Percentiles rank a stretch among this genome's conserved stretches.
Evolutionary conservation across 2,113 vertebrate species (phyloP).

Genomic region (Eidolon helvum): DNA sequence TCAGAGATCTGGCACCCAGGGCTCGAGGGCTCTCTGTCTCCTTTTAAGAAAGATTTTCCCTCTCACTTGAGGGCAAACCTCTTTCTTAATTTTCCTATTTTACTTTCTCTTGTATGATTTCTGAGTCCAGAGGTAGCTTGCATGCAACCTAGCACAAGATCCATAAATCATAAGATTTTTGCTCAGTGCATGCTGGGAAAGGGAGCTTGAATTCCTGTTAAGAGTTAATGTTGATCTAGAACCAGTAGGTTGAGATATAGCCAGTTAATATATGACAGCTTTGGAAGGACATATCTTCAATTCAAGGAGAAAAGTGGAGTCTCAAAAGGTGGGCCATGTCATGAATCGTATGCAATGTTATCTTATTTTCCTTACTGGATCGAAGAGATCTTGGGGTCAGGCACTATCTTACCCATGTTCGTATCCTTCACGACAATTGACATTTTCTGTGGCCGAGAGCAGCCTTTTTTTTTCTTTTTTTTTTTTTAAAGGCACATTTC

Average conservation of each 20-base stretch:
- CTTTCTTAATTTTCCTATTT: background rate
- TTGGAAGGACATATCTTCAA: background rate
- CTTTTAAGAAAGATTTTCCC: background rate
- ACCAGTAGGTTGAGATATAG: background rate
- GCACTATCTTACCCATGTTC: background rate
- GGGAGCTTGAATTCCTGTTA: background rate
- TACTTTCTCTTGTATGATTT: conserved; percentile 29
- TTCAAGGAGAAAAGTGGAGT: conserved; percentile 19
- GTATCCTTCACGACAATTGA: background rate
- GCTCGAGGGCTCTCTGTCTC: background rate
- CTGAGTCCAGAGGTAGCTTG: background rate
- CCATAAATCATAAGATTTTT: conserved; percentile 25
- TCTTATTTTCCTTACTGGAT: background rate
- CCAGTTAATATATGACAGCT: background rate
- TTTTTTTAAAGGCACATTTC: background rate
- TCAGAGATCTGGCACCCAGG: background rate
- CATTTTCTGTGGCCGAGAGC: background rate
- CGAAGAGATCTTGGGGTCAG: background rate
- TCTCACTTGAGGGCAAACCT: background rate
- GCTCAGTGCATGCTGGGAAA: background rate
- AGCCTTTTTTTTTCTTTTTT: background rate
- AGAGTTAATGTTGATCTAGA: conserved; percentile 43
- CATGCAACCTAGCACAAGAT: background rate
- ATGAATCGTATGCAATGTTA: background rate
- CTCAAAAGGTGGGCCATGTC: background rate